phyloP scores from a whole-genome alignment of 2,888 invertebrate genomes.

The Caenorhabditis uteleia region DNA sequence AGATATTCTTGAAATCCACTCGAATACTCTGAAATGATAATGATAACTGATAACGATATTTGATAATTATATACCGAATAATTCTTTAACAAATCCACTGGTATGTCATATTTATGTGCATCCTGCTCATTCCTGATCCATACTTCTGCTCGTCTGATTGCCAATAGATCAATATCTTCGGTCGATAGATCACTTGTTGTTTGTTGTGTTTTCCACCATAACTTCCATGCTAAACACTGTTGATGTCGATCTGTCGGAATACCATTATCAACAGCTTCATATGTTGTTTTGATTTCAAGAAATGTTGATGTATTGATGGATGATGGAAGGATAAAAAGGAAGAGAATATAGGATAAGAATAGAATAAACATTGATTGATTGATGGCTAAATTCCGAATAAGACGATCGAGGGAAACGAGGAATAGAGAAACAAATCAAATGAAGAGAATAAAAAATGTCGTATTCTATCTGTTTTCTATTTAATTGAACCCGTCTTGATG shows the following conservation, averaged over 20 bases:
- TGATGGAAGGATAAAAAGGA: no score
- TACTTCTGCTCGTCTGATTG: conserved; percentile 35
- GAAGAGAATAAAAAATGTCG: no score
- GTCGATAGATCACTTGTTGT: conserved; percentile 20
- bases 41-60: not conserved
- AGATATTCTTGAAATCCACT: conserved; percentile 45
- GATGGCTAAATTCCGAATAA: no score
- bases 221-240: conserved; percentile 52
- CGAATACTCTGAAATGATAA: conserved; percentile 37
- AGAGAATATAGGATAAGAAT: not conserved
- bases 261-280: conserved; percentile 52
- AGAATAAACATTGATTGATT: conserved; percentile 30
- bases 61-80: conserved; percentile 21
- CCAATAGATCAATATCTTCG: conserved; percentile 47
- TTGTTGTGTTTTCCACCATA: conserved; percentile 45
- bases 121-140: conserved; percentile 31
- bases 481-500: no score
- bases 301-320: conserved; percentile 29
- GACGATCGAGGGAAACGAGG: no score
- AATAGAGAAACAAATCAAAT: no score
- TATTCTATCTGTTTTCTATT: no score
- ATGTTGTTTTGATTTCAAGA: conserved; percentile 46
- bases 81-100: conserved; percentile 34
- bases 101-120: conserved; percentile 36
- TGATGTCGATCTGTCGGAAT: conserved; percentile 38